These are phyloP conservation scores for Neogobius melanostomus DNA, from an alignment of 2,113 vertebrate genomes.

Conservation along the genomic window DNA sequence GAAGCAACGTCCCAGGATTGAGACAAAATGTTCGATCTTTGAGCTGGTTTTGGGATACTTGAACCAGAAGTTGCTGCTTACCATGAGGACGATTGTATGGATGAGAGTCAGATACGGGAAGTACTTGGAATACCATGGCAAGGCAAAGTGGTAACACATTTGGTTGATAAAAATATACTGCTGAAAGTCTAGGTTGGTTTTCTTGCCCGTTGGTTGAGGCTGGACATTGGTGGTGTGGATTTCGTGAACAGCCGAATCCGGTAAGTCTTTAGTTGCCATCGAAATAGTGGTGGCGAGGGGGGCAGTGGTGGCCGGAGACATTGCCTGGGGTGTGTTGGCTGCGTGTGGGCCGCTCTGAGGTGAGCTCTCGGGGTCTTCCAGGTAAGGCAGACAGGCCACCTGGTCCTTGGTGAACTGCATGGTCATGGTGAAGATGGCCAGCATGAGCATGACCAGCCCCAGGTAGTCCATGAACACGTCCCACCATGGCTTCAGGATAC, in stretches of 20 bases:
- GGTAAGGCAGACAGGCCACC: slow-evolving; percentile 90
- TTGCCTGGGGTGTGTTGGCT: slow-evolving; percentile 12
- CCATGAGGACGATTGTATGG: slow-evolving; percentile 95
- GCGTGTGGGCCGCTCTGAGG: slow-evolving; percentile 14
- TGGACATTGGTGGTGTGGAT: slow-evolving; percentile 51
- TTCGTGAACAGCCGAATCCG: slow-evolving; percentile 44
- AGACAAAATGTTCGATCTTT: slow-evolving; percentile 98
- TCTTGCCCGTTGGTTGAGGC: slow-evolving; percentile 80
- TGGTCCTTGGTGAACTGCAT: slow-evolving; percentile 99
- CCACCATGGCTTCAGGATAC: slow-evolving; percentile 99
- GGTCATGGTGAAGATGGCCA: slow-evolving; percentile 96
- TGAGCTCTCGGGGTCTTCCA: slow-evolving; percentile 69
- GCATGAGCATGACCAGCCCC: slow-evolving; percentile 95
- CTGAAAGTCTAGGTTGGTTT: slow-evolving; percentile 95
- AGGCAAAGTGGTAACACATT: slow-evolving; percentile 96
- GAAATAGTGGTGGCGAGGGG: slow-evolving; percentile 34
- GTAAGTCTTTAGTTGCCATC: slow-evolving; percentile 54
- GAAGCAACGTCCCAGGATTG: slow-evolving; percentile 94
- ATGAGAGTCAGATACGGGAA: slow-evolving; percentile 97
- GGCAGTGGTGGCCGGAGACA: slow-evolving; percentile 11
- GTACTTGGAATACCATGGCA: slow-evolving; percentile 98
- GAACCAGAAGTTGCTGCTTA: slow-evolving; percentile 99
- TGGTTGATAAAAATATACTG: slow-evolving; percentile 98
- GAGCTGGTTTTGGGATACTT: slow-evolving; percentile 98
- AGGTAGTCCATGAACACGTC: slow-evolving; percentile 99